A percentile compares a stretch with the other conserved stretches of the same genome.
Evolutionary conservation across 2,113 vertebrate genomes (phyloP).

Genomic region (Ramphastos sulfuratus): DNA sequence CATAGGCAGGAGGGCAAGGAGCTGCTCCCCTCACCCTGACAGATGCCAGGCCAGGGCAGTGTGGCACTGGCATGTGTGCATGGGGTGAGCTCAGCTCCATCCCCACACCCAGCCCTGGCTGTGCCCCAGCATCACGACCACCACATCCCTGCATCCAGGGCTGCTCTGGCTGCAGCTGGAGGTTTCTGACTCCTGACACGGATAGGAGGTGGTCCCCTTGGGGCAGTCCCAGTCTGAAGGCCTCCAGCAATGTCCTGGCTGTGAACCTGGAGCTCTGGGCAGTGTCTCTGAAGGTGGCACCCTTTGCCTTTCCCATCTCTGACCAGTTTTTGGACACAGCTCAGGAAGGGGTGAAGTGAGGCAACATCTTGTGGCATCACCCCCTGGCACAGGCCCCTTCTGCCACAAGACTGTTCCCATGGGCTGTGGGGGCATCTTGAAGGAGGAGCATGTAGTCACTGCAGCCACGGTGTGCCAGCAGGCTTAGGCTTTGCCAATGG

Average conservation of each 20-base stretch:
- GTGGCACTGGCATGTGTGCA: accelerated
- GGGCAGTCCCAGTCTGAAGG: neutral
- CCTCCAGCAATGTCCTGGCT: neutral
- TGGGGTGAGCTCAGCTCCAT: neutral
- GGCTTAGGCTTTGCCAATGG: neutral
- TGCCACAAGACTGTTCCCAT: accelerated
- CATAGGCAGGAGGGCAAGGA: neutral
- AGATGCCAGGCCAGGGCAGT: neutral
- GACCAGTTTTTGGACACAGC: neutral
- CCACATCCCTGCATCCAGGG: neutral
- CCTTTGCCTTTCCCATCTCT: neutral
- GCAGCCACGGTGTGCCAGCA: neutral
- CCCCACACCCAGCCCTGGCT: neutral
- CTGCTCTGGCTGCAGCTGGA: neutral
- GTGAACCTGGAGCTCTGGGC: neutral
- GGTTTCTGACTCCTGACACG: neutral
- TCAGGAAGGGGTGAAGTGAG: neutral
- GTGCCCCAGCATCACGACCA: neutral
- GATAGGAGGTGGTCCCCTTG: neutral
- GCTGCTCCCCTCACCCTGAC: neutral
- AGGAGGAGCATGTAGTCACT: neutral
- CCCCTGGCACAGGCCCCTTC: neutral
- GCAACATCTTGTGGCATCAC: neutral
- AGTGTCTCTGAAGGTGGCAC: neutral
- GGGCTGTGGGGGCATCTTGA: neutral